Percentiles rank a stretch among this genome's conserved stretches.
Evolutionary conservation across 1,140 invertebrate genomes (phyloP).

Genomic region (Panulirus ornatus): DNA sequence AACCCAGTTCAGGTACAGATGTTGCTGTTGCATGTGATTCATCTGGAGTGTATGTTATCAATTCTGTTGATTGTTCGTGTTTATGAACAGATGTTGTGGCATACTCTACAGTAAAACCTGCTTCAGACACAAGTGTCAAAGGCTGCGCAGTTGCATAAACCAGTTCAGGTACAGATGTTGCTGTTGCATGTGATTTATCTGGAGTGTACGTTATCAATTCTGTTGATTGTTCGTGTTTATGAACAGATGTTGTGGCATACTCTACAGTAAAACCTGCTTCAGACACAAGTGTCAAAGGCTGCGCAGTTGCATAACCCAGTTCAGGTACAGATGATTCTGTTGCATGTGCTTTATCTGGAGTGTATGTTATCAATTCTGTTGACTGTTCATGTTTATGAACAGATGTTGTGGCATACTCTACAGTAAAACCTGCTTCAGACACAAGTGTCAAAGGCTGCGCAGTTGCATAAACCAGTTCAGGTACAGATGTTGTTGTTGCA

Average conservation of each 20-base stretch:
- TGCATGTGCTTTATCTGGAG: conserved; percentile 21
- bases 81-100: conserved; percentile 5
- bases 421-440: conserved; percentile 30
- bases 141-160: conserved; percentile 15
- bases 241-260: conserved; percentile 24
- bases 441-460: conserved; percentile 9
- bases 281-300: conserved; percentile 44
- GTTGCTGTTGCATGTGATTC: background rate
- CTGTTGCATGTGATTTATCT: conserved; percentile 3
- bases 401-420: conserved; percentile 18
- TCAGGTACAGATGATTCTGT: background rate
- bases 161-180: conserved; percentile 11
- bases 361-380: background rate
- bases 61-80: background rate
- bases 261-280: conserved; percentile 20
- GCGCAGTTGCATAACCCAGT: conserved; percentile 21
- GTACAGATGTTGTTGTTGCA: conserved; percentile 3
- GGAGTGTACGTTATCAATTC: background rate
- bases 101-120: conserved; percentile 18
- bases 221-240: conserved; percentile 2
- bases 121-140: conserved; percentile 42
- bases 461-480: conserved; percentile 9
- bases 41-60: background rate
- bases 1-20: conserved; percentile 27
- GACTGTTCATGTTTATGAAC: background rate